Conservation (phyloP, 1,140 invertebrate species). For the Caenorhabditis briggsae region DNA sequence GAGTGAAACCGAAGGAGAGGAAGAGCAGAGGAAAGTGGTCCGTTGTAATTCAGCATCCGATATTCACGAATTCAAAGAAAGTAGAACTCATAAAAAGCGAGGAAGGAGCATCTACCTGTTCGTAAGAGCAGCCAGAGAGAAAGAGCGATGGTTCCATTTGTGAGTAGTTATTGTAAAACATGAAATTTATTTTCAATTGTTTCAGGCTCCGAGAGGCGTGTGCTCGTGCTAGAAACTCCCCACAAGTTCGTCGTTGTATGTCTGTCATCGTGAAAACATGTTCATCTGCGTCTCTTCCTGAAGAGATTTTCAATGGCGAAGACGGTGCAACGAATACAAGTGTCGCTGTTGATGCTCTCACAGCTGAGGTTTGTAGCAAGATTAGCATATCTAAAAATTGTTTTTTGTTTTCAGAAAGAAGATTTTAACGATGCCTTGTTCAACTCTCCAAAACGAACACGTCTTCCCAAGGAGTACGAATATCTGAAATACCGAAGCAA, state of each 20-base stretch:
- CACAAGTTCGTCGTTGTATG: constrained; percentile 14
- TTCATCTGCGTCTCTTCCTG: constrained; percentile 13
- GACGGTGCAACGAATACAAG: constrained; percentile 1
- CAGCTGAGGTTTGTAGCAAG: neutral
- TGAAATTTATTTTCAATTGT: constrained; percentile 24
- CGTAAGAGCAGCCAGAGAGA: constrained; percentile 86
- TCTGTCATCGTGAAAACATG: constrained; percentile 13
- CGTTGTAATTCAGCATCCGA: constrained; percentile 63
- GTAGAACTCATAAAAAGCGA: constrained; percentile 48
- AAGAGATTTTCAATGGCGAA: neutral
- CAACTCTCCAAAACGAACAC: constrained; percentile 6
- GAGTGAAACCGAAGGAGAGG: constrained; percentile 62
- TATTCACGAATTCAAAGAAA: constrained; percentile 53
- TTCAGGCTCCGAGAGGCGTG: constrained; percentile 71
- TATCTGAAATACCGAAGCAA: constrained; percentile 36
- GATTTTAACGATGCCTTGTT: constrained; percentile 17
- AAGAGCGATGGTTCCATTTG: constrained; percentile 87
- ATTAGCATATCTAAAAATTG: neutral
- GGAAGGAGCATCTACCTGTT: constrained; percentile 82
- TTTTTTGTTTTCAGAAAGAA: constrained; percentile 38
- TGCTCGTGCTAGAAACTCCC: constrained; percentile 31
- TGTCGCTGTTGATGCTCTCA: constrained; percentile 37
- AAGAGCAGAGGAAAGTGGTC: constrained; percentile 55
- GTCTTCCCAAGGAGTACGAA: constrained; percentile 6
- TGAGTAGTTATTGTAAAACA: constrained; percentile 73